phyloP scores from a whole-genome alignment of 2,113 vertebrate species.

The Halichoerus grypus region DNA sequence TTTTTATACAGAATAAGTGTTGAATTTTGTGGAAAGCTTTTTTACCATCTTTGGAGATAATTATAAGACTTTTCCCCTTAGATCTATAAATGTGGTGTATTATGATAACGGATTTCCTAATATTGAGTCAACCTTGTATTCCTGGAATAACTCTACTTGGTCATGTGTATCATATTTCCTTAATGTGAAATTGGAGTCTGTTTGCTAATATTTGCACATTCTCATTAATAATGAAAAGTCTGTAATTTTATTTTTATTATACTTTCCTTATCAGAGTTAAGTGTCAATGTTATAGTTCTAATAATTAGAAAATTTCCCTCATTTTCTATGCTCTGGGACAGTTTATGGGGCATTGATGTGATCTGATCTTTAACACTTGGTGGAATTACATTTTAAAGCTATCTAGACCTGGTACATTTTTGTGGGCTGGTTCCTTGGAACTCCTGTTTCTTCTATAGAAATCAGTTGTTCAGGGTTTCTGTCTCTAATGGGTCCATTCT shows the following conservation, averaged over 20 bases:
- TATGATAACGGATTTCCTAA: background rate
- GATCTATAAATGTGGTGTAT: background rate
- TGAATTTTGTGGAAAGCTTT: background rate
- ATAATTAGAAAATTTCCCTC: background rate
- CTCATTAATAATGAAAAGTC: background rate
- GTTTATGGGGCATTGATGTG: background rate
- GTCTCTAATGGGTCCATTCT: background rate
- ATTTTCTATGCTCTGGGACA: background rate
- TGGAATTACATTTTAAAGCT: background rate
- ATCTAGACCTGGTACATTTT: background rate
- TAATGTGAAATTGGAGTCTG: background rate
- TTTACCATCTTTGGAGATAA: background rate
- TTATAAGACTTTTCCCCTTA: background rate
- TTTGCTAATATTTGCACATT: background rate
- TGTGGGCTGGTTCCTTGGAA: background rate
- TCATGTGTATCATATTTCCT: background rate
- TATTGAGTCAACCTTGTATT: background rate
- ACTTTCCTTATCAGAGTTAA: background rate
- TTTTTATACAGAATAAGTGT: background rate
- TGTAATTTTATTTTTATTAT: background rate
- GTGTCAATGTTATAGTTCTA: background rate
- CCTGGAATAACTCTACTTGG: background rate
- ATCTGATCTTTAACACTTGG: background rate
- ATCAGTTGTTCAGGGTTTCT: background rate
- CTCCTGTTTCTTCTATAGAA: background rate